phyloP scores from a whole-genome alignment of 1,140 invertebrate species.

The Parapsyche elsis region DNA sequence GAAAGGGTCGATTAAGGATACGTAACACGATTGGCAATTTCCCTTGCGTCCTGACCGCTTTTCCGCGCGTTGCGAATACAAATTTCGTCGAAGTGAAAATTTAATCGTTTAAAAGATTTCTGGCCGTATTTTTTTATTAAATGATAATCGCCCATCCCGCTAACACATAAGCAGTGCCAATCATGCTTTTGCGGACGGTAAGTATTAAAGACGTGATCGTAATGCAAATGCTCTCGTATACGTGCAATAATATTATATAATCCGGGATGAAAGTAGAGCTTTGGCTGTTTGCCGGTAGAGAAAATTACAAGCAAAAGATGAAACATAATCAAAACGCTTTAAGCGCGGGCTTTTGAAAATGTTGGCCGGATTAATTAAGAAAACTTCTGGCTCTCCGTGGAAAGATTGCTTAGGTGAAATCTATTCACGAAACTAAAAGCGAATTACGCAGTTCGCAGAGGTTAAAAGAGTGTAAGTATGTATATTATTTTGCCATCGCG shows the following conservation, averaged over 20 bases:
- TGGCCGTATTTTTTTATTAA: neutral
- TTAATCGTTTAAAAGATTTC: neutral
- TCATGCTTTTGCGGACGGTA: too few relatives aligned
- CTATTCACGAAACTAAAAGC: neutral
- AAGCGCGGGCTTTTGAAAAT: neutral
- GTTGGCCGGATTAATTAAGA: slow-evolving; percentile 12
- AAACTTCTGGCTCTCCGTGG: neutral
- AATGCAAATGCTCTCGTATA: neutral
- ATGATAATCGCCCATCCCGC: too few relatives aligned
- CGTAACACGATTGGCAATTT: too few relatives aligned
- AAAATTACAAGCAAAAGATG: slow-evolving; percentile 1
- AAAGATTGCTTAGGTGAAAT: slow-evolving; percentile 9
- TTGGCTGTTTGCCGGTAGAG: neutral
- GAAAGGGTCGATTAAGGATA: too few relatives aligned
- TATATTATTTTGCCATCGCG: too few relatives aligned
- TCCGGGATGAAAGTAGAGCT: too few relatives aligned
- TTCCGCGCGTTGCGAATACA: neutral
- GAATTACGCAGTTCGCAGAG: too few relatives aligned
- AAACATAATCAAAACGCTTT: slow-evolving; percentile 13
- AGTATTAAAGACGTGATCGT: neutral
- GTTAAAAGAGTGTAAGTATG: too few relatives aligned
- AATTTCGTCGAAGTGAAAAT: neutral
- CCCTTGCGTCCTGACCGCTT: neutral
- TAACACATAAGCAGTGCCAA: too few relatives aligned
- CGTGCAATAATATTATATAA: too few relatives aligned